Evolutionary conservation across 2,797 vertebrate species (phyloP), one percentile per base, ranked within the genome.

Genomic region (Nothura maculosa): DNA sequence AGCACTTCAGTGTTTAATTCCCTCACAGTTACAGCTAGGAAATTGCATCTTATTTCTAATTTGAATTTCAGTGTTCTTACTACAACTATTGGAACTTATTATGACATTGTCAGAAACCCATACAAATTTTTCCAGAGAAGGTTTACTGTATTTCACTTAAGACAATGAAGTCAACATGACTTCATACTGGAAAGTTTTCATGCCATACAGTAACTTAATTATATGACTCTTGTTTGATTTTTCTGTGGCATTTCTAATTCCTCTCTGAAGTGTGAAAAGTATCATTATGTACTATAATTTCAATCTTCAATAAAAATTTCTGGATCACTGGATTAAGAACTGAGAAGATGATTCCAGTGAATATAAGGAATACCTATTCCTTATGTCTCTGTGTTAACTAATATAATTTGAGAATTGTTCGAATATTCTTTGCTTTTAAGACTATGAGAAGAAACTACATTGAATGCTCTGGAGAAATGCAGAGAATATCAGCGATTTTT

Each of bases 31-130:
- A 50, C 20, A 80, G 20, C 52, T 70, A 61, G 20, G 50, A 90
- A 79, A 24, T 21, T 0, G 1, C 17, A 48, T 83, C 17, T 80
- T 6, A 87, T 66, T 52, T 66, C 47, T 80, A 9, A 70, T 75
- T 70, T 70, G 55, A 60, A 87, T 75, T 62, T 79, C 30, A 80
- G 34, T 79, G 34, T 55, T 83, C 40, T 40, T n/a, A 30, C 40
- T 79, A 61, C 27, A 73, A 6, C 32, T 83, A 74, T 83, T 90
- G 62, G 6, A 79, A 70, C 17, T 55, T 60, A 7, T 60, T 54
- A 34, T 34, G 47, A 70, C 24, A n/a, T 55, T 70, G 34, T 61
- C 28, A 64, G 68, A 61, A 28, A 80, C 45, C 52, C 34, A 27
- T 25, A 57, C 17, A 84, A 66, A 14, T 57, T 75, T 50, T 61